Percentiles rank a stretch among this genome's conserved stretches.
These are phyloP conservation scores for Electrophaes corylata DNA, from an alignment of 2,888 invertebrate species.

Conservation along the genomic window DNA sequence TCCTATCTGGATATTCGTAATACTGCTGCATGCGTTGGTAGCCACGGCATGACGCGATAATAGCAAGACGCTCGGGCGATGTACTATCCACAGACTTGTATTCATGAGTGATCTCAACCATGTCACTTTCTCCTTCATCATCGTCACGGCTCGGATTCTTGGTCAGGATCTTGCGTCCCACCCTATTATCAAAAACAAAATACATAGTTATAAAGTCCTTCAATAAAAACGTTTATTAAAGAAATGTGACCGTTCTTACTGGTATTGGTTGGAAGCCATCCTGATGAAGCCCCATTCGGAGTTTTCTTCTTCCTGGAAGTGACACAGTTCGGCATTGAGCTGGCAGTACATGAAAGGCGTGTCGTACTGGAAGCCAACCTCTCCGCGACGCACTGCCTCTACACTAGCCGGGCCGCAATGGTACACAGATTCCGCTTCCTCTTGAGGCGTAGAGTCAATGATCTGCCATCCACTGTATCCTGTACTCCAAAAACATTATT, in stretches of 20 bases:
- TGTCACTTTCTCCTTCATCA: slow-evolving; percentile 86
- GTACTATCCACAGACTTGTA: slow-evolving; percentile 87
- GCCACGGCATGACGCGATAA: slow-evolving; percentile 87
- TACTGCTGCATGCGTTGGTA: slow-evolving; percentile 85
- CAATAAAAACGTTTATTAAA: neutral
- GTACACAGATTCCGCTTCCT: slow-evolving; percentile 85
- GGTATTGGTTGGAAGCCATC: slow-evolving; percentile 86
- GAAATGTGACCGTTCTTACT: slow-evolving; percentile 73
- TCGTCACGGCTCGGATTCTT: slow-evolving; percentile 86
- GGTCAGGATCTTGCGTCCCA: slow-evolving; percentile 87
- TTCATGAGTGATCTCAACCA: slow-evolving; percentile 86
- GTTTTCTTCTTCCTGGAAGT: slow-evolving; percentile 88
- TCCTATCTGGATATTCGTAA: slow-evolving; percentile 84
- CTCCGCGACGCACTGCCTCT: slow-evolving; percentile 88
- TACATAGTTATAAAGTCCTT: neutral
- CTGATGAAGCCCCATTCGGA: slow-evolving; percentile 88
- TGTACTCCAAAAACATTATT: slow-evolving; percentile 28
- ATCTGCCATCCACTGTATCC: slow-evolving; percentile 94
- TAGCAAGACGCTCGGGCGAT: slow-evolving; percentile 86
- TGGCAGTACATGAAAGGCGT: slow-evolving; percentile 90
- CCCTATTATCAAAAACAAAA: slow-evolving; percentile 66
- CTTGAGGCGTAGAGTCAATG: slow-evolving; percentile 92
- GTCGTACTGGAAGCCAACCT: slow-evolving; percentile 89
- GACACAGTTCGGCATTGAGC: slow-evolving; percentile 90
- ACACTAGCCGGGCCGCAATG: slow-evolving; percentile 87